Conservation (phyloP, 2,113 vertebrate species). For the Panurus biarmicus region DNA sequence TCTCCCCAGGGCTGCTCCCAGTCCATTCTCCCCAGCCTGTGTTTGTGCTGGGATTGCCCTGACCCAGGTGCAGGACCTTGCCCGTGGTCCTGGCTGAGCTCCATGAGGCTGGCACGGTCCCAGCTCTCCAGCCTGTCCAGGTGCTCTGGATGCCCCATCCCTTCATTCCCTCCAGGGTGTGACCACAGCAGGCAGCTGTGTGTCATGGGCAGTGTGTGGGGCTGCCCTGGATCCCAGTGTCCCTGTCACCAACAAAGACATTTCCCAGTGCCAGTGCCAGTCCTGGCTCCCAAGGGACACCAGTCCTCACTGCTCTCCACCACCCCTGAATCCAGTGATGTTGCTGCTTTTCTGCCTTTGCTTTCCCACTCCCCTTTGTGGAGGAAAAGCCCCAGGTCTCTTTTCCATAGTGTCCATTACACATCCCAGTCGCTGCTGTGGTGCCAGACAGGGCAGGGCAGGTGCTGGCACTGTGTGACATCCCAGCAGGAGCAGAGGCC, state of each 20-base stretch:
- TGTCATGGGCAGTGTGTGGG: rapidly evolving
- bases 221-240: not conserved
- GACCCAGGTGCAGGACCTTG: not conserved
- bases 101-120: not conserved
- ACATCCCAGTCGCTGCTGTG: rapidly evolving
- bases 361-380: not conserved
- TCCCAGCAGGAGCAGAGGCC: not conserved
- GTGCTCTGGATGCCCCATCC: not conserved
- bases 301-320: not conserved
- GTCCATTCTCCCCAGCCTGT: not conserved
- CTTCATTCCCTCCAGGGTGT: not conserved
- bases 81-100: not conserved
- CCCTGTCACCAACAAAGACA: not conserved
- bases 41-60: not conserved
- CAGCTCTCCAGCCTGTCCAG: not conserved
- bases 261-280: not conserved
- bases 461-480: not conserved
- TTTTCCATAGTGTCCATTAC: rapidly evolving
- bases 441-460: rapidly evolving
- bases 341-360: not conserved
- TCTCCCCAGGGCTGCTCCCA: not conserved
- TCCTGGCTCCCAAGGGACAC: not conserved
- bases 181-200: not conserved
- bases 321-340: not conserved
- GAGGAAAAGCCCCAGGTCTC: not conserved